These are phyloP conservation scores for Semnornis frantzii DNA, from an alignment of 2,113 vertebrate species.

Conservation along the genomic window DNA sequence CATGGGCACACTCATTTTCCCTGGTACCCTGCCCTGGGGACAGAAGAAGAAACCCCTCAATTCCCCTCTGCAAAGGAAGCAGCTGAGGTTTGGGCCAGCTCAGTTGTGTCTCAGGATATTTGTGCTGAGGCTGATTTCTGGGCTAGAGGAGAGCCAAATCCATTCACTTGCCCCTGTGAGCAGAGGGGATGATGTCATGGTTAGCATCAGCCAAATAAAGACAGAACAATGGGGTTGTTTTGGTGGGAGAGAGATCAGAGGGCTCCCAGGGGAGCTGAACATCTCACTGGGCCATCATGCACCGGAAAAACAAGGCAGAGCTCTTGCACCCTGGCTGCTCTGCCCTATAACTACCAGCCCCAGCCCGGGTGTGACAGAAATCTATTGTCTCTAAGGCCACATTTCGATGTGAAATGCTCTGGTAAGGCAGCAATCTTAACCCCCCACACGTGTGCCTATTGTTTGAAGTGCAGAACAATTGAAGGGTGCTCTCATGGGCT, in stretches of 20 bases:
- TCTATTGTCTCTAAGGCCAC: constrained; percentile 2
- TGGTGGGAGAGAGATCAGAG: neutral
- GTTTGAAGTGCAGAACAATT: constrained; percentile 83
- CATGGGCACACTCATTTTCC: rapidly evolving
- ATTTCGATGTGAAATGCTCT: constrained; percentile 9
- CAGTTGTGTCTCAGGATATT: neutral
- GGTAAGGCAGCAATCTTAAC: constrained; percentile 11
- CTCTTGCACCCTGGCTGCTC: neutral
- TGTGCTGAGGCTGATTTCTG: neutral
- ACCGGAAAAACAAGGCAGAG: neutral
- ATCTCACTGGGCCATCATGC: neutral
- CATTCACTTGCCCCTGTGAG: neutral
- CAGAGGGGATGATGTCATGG: neutral
- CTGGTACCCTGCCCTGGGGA: rapidly evolving
- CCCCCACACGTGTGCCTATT: constrained; percentile 62
- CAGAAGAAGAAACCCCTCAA: rapidly evolving
- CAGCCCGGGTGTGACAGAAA: neutral
- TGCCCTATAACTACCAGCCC: neutral
- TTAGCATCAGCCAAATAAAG: neutral
- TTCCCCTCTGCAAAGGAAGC: neutral
- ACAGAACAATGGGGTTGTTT: constrained; percentile 18
- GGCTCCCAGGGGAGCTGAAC: neutral
- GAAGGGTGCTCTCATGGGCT: constrained; percentile 75
- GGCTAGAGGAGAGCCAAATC: neutral
- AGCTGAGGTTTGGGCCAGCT: neutral